A percentile compares a stretch with the other conserved stretches of the same genome.
phyloP scores from a whole-genome alignment of 2,888 invertebrate genomes.

The Agapostemon virescens region DNA sequence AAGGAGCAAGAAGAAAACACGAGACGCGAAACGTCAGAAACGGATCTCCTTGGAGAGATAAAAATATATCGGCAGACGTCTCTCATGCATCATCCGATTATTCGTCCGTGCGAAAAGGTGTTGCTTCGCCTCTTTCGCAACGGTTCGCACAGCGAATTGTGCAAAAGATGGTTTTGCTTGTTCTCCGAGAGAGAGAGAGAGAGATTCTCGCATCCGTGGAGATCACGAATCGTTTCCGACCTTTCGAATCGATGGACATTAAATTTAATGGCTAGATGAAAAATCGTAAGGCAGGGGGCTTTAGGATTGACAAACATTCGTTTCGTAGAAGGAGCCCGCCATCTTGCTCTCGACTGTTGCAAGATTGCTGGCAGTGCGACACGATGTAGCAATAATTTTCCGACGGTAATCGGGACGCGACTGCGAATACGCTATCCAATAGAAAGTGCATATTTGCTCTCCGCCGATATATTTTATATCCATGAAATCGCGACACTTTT shows the following conservation, averaged over 20 bases:
- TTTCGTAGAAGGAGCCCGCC: conserved; percentile 37
- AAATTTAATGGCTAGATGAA: conserved; percentile 9
- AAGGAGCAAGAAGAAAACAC: neutral
- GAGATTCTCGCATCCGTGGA: neutral
- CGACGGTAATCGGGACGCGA: conserved; percentile 64
- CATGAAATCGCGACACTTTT: conserved; percentile 30
- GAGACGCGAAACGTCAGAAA: neutral
- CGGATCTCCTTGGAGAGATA: neutral
- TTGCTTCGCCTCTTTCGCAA: neutral
- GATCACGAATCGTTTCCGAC: neutral
- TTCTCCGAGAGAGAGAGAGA: too few species aligned
- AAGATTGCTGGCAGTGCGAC: conserved; percentile 52
- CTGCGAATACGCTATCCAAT: conserved; percentile 56
- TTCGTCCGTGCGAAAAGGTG: neutral
- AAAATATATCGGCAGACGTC: neutral
- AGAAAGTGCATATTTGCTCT: conserved; percentile 61
- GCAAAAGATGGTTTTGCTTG: too few species aligned
- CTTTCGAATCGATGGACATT: neutral
- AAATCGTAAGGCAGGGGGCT: conserved; percentile 6
- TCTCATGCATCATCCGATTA: neutral
- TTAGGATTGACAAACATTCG: conserved; percentile 31
- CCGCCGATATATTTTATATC: conserved; percentile 57
- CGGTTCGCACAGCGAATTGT: neutral
- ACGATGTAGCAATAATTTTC: conserved; percentile 65
- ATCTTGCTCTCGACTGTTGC: conserved; percentile 60